Evolutionary conservation across 1,140 invertebrate genomes (phyloP), one percentile per base, ranked within the genome.

Genomic region (Drosophila suzukii): DNA sequence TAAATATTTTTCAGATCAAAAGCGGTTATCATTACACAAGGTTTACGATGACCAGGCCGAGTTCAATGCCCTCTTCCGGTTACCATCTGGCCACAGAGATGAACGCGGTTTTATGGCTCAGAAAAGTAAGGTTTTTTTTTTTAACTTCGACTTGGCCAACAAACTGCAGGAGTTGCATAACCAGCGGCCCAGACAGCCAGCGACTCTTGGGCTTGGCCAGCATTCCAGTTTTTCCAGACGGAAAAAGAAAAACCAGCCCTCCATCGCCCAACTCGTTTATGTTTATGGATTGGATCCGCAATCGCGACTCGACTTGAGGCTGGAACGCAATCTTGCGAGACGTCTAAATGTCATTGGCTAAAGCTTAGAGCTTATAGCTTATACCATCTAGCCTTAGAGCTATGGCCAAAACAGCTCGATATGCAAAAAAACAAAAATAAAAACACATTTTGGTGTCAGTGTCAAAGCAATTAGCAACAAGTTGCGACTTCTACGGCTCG

Each of bases 381-480:
- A 20, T 20, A 20, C 20, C 20, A 20, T 20, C 20, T 20, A 20
- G 20, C 20, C 20, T 20, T 54, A 27, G 6, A 38, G 12, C 49
- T 27, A 10, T 34, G 27, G 15, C 55, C 30, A 47, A 57, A 47
- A 55, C 24, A 24, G 13, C 15, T 60, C 6, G 56, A 27, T 36
- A 50, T 27, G 60, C 59, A 34, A 12, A 38, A 39, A 20, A 12
- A 38, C 32, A 20, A 39, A 34, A 34, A 12, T 30, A 39, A n/a
- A 32, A 34, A 63, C 36, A 59, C 12, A 38, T 62, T 75, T 57
- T 79, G 44, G 38, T 62, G 85, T 62, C 81, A 89, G 81, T 85
- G 85, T 76, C 86, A 90, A 78, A 74, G 47, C 54, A 63, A 78
- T 89, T 90, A 90, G 78, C 85, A 89, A 61, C 61, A 34, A 62